Conservation (phyloP, 2,113 vertebrate genomes). For the Megaceryle torquata region DNA sequence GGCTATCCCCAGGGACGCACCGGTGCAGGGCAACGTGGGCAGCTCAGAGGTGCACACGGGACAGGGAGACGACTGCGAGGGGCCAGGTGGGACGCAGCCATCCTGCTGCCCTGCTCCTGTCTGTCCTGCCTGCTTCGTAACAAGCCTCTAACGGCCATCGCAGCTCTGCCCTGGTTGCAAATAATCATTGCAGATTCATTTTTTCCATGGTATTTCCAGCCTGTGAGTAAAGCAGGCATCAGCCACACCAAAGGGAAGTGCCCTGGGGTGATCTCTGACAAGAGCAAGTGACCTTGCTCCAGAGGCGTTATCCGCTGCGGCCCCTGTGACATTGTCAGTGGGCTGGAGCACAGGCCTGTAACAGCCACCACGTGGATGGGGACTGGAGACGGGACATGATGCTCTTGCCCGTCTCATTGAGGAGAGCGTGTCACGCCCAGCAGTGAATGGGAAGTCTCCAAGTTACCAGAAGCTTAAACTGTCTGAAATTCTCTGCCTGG, state of each 20-base stretch:
- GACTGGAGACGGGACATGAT: fast-evolving
- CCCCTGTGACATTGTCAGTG: fast-evolving
- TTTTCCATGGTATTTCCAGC: neutral
- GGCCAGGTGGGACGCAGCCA: no score
- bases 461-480: no score
- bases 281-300: fast-evolving
- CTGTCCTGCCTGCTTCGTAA: fast-evolving
- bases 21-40: neutral
- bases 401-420: neutral
- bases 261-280: neutral
- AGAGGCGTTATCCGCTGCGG: fast-evolving
- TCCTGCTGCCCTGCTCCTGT: no score
- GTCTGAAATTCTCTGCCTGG: neutral
- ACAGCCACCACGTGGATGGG: fast-evolving
- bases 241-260: neutral
- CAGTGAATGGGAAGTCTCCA: fast-evolving
- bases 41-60: neutral
- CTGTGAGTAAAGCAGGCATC: neutral
- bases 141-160: fast-evolving
- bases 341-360: neutral
- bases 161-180: neutral
- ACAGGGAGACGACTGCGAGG: no score
- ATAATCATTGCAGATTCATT: fast-evolving
- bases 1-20: fast-evolving
- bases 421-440: fast-evolving